phyloP scores from a whole-genome alignment of 1,140 invertebrate genomes.

The Archivesica marissinica region DNA sequence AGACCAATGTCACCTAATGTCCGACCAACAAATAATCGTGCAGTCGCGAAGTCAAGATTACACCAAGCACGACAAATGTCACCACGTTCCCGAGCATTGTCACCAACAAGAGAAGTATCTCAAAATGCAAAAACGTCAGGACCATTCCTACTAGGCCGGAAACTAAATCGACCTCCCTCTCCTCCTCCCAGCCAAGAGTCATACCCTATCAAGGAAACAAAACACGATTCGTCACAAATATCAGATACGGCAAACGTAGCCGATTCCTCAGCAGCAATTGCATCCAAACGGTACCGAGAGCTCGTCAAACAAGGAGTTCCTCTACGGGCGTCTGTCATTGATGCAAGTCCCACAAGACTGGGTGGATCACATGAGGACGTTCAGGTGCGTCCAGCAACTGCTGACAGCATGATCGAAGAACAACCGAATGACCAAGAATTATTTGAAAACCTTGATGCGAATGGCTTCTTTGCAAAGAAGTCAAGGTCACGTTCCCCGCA shows the following conservation, averaged over 20 bases:
- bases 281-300: conserved; percentile 75
- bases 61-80: background rate
- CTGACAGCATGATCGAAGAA: conserved; percentile 65
- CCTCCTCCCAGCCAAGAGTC: background rate
- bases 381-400: conserved; percentile 41
- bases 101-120: background rate
- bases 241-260: background rate
- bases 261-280: conserved; percentile 38
- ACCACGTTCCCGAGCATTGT: background rate
- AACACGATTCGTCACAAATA: background rate
- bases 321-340: conserved; percentile 74
- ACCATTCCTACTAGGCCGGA: conserved; percentile 40
- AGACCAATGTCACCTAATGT: conserved; percentile 52
- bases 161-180: conserved; percentile 22
- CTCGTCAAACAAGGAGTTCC: conserved; percentile 76
- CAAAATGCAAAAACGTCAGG: background rate
- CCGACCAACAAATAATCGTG: conserved; percentile 23
- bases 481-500: conserved; percentile 51
- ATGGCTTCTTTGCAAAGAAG: conserved; percentile 69
- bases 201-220: background rate
- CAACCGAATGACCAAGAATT: conserved; percentile 66
- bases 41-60: background rate
- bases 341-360: conserved; percentile 43
- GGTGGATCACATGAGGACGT: background rate
- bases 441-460: conserved; percentile 72